phyloP scores from a whole-genome alignment of 2,888 invertebrate genomes.

The Lepidochitona cinerea region DNA sequence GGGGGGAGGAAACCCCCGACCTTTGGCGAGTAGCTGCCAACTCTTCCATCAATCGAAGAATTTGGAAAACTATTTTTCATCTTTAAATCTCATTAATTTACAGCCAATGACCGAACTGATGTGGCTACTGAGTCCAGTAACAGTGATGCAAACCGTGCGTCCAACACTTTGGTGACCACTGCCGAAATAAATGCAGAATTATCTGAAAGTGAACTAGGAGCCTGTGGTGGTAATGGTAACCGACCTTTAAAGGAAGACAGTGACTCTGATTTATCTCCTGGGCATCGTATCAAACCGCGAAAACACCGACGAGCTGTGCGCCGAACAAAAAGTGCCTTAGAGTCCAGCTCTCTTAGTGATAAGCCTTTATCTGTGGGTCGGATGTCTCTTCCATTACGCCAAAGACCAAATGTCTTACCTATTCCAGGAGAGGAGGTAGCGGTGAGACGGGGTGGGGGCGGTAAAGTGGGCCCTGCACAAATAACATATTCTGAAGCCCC shows the following conservation, averaged over 20 bases:
- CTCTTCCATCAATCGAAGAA: too few species aligned
- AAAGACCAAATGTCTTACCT: not conserved
- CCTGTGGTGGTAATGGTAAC: conserved; percentile 12
- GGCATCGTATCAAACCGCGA: conserved; percentile 31
- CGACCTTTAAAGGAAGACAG: conserved; percentile 30
- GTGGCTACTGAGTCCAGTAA: not conserved
- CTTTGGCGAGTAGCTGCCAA: too few species aligned
- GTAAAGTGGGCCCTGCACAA: not conserved
- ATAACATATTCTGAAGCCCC: not conserved
- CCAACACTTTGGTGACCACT: not conserved
- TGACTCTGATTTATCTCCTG: conserved; percentile 54
- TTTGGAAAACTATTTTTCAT: too few species aligned
- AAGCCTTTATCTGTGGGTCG: not conserved
- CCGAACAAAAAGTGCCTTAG: conserved; percentile 58
- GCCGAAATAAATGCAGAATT: conserved; percentile 2
- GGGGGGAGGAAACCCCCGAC: too few species aligned
- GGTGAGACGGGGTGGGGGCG: not conserved
- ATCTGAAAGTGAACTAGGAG: not conserved
- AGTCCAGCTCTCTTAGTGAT: conserved; percentile 13
- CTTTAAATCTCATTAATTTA: too few species aligned
- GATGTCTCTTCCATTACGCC: not conserved
- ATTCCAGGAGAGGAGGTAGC: not conserved
- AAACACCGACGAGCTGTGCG: conserved; percentile 44
- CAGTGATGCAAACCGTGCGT: not conserved
- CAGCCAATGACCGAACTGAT: not conserved